Base-by-base conservation (phyloP, 2,888 invertebrate genomes). In the Agrotis segetum region DNA sequence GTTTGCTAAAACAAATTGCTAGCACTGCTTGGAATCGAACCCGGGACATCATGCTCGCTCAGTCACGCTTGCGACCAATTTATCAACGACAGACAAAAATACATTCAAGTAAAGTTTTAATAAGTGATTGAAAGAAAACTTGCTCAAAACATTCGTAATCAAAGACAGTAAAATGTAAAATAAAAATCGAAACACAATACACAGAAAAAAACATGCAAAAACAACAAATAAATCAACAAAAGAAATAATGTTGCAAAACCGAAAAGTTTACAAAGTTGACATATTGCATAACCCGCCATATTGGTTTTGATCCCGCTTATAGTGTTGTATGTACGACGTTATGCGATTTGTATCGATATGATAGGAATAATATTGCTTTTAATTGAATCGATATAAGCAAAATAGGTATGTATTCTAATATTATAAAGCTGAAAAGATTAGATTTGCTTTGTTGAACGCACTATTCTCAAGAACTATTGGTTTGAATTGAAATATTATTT, bases 271-370 rank as follows among this genome's bases (percentile, higher is more conserved):
- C 74, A 52, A 60, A 68, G 44, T 40, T 49, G 71, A 46, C 71
- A 71, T 71, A 77, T 83, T 83, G 58, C 74, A 67, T 81, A 82
- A 74, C 66, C 63, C 61, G 47, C 61, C 68, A 74, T 82, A 56
- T 60, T 70, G 65, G 68, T 69, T 67, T 79, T 49, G 14, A 34
- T 61, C 72, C 53, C 63, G 62, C 74, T 56, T n/a, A n/a, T n/a
- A 56, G 56, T 56, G 56, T n/a, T 34, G 56, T 34, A n/a, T 34
- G 56, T 34, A n/a, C 34, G 34, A 56, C n/a, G 13, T 14, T n/a
- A 56, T 56, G 17, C n/a, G 17, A 55, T 29, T 2, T 2, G 55
- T 29, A 55, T 55, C 29, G 29, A 29, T 55, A 29, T 17, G 29
- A 29, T 3, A 55, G 4, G n/a, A n/a, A n/a, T n/a, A n/a, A n/a